phyloP scores from a whole-genome alignment of 2,113 vertebrate species.

The Lutjanus erythropterus region DNA sequence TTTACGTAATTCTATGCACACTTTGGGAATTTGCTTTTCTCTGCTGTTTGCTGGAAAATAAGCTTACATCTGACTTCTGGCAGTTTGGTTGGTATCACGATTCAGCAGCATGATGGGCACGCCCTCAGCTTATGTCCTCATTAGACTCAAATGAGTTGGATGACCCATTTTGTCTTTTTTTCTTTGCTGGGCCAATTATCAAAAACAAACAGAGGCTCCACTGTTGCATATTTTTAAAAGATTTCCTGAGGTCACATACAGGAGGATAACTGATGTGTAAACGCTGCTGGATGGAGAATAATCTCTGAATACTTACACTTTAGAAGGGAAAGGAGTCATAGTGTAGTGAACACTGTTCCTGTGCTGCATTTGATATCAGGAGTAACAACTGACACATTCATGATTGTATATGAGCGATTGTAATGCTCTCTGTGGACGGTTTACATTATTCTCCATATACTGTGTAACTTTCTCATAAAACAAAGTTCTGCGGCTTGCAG shows the following conservation, averaged over 20 bases:
- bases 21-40: conserved; percentile 53
- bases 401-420: neutral
- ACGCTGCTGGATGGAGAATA: neutral
- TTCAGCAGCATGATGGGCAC: conserved; percentile 6
- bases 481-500: conserved; percentile 6
- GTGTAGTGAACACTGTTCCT: neutral
- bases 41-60: conserved; percentile 32
- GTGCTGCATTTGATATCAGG: neutral
- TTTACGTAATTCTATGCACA: conserved; percentile 53
- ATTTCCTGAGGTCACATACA: neutral
- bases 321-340: too few species aligned
- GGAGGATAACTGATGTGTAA: neutral
- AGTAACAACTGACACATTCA: neutral
- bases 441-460: conserved; percentile 7
- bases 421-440: conserved; percentile 5
- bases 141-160: neutral
- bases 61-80: conserved; percentile 27
- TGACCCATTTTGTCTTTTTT: conserved; percentile 3
- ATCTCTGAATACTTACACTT: neutral
- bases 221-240: neutral
- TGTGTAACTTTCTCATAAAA: conserved; percentile 2
- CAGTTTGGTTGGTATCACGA: conserved; percentile 8
- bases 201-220: conserved; percentile 13
- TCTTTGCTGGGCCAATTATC: neutral
- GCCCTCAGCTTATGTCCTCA: conserved; percentile 19